Evolutionary conservation across 2,113 vertebrate genomes (phyloP).

Genomic region (Cebus imitator): DNA sequence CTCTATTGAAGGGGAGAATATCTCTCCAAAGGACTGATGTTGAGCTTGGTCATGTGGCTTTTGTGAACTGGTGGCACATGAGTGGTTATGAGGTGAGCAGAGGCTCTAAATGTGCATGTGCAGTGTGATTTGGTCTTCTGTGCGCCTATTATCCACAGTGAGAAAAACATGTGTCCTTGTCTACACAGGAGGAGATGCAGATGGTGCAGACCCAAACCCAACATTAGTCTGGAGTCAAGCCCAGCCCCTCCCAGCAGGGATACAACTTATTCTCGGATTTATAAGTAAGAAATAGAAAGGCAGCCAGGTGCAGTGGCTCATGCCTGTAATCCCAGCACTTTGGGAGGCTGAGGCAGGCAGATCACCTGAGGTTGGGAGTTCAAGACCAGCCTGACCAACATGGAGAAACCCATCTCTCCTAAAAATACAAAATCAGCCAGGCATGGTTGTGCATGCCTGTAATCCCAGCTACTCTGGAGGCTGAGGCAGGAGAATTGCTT

Average conservation of each 20-base stretch:
- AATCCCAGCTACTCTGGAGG: too few relatives aligned
- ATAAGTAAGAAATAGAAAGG: not conserved
- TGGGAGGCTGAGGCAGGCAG: too few relatives aligned
- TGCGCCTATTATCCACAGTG: too few relatives aligned
- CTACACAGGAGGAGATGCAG: not conserved
- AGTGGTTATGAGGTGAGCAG: not conserved
- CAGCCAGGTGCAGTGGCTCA: too few relatives aligned
- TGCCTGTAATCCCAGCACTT: too few relatives aligned
- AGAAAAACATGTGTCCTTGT: not conserved
- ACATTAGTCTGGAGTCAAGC: not conserved
- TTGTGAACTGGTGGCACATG: fast-evolving
- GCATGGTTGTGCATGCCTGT: too few relatives aligned
- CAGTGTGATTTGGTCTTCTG: not conserved
- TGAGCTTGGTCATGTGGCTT: not conserved
- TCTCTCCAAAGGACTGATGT: fast-evolving
- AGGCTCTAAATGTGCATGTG: not conserved
- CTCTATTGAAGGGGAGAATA: fast-evolving
- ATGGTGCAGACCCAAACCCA: not conserved
- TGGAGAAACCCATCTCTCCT: too few relatives aligned
- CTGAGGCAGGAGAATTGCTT: too few relatives aligned
- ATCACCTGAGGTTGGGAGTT: too few relatives aligned
- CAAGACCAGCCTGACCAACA: too few relatives aligned
- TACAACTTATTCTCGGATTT: not conserved
- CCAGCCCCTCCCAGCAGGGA: not conserved
- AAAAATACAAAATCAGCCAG: too few relatives aligned